A percentile compares a stretch with the other conserved stretches of the same genome.
Evolutionary conservation across 2,797 vertebrate species (phyloP).

Genomic region (Sebastes kiyomatsui): DNA sequence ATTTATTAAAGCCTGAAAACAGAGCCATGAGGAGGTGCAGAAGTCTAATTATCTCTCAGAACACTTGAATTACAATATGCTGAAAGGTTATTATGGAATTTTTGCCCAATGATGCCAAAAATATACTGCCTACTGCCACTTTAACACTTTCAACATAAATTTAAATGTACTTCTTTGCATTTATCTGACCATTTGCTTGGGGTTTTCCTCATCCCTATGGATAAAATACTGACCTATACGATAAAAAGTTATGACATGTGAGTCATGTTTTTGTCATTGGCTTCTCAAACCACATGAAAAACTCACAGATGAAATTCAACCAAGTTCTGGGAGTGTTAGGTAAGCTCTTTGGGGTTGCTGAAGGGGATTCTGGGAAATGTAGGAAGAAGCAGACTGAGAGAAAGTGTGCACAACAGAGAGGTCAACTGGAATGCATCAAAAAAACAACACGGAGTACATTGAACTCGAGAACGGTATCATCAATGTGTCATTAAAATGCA

Average conservation of each 20-base stretch:
- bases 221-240: not conserved
- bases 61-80: too few relatives aligned
- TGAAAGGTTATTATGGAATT: too few relatives aligned
- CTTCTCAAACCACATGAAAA: not conserved
- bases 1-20: too few relatives aligned
- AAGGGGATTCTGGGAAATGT: not conserved
- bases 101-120: too few relatives aligned
- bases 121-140: too few relatives aligned
- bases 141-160: too few relatives aligned
- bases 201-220: not conserved
- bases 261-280: not conserved
- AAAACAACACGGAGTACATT: not conserved
- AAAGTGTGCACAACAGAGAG: not conserved
- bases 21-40: too few relatives aligned
- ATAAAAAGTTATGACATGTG: not conserved
- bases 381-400: not conserved
- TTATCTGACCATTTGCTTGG: too few relatives aligned
- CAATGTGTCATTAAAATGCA: slow-evolving; percentile 13
- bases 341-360: not conserved
- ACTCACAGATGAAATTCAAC: not conserved
- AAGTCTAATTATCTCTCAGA: too few relatives aligned
- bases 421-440: not conserved
- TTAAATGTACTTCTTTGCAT: too few relatives aligned
- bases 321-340: not conserved
- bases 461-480: not conserved